These are phyloP conservation scores for Dasypus novemcinctus DNA, from an alignment of 2,113 vertebrate genomes.

Conservation along the genomic window DNA sequence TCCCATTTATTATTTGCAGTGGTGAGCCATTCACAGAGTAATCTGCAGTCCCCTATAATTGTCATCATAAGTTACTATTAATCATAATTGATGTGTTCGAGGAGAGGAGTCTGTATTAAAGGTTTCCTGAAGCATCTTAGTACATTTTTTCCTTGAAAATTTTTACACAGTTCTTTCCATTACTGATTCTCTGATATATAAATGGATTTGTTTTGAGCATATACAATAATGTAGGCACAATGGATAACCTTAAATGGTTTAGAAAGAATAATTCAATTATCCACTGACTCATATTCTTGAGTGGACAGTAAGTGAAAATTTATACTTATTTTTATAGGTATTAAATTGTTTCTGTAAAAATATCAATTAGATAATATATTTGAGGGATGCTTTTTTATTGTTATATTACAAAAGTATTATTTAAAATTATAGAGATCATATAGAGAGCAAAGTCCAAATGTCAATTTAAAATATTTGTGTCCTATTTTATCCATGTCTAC, in stretches of 20 bases:
- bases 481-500: constrained; percentile 10
- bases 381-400: constrained; percentile 23
- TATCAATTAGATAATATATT: constrained; percentile 4
- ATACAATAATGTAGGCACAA: not conserved
- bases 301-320: not conserved
- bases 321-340: not conserved
- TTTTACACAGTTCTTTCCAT: not conserved
- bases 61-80: not conserved
- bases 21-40: not conserved
- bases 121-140: not conserved
- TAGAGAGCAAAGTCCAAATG: constrained; percentile 23
- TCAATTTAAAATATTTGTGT: not conserved
- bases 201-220: not conserved
- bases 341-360: not conserved
- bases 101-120: not conserved
- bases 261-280: constrained; percentile 6
- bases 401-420: constrained; percentile 31
- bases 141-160: not conserved
- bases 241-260: not conserved
- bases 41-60: not conserved
- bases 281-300: not conserved
- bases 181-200: not conserved
- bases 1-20: not conserved
- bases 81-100: not conserved
- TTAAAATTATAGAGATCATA: not conserved